These are phyloP conservation scores for Drosophila setifemur DNA, from an alignment of 1,140 invertebrate genomes.

Conservation along the genomic window DNA sequence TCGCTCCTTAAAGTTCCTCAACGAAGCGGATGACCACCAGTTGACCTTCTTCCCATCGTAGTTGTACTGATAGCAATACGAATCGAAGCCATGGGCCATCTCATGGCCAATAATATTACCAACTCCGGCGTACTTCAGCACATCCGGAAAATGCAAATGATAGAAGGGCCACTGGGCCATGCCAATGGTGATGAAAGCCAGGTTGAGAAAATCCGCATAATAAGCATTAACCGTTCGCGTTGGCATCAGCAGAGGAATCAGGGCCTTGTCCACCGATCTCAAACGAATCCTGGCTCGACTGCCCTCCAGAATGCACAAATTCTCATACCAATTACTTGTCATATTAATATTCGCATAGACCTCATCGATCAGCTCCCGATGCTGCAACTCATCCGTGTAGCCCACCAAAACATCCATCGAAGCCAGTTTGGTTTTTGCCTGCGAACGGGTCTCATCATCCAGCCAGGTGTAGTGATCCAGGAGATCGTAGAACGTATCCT, in stretches of 20 bases:
- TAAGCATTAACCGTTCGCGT: constrained; percentile 73
- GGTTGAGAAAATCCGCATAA: constrained; percentile 73
- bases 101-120: constrained; percentile 88
- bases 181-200: constrained; percentile 79
- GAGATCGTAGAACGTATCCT: constrained; percentile 65
- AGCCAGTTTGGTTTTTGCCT: constrained; percentile 61
- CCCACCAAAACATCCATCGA: constrained; percentile 73
- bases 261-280: constrained; percentile 61
- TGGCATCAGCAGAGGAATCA: constrained; percentile 65
- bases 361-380: constrained; percentile 52
- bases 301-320: constrained; percentile 47
- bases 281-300: constrained; percentile 49
- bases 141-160: constrained; percentile 51
- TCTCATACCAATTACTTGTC: constrained; percentile 53
- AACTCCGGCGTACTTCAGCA: constrained; percentile 85
- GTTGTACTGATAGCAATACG: constrained; percentile 90
- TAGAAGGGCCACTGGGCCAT: constrained; percentile 76
- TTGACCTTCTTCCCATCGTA: constrained; percentile 87
- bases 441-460: constrained; percentile 69
- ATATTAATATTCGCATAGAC: constrained; percentile 55
- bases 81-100: constrained; percentile 87
- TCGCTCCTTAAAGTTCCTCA: constrained; percentile 86
- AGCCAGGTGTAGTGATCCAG: constrained; percentile 67
- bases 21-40: constrained; percentile 93
- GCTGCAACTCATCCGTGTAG: constrained; percentile 69